Percentiles rank a stretch among this genome's conserved stretches.
phyloP scores from a whole-genome alignment of 2,113 vertebrate species.

The Synchiropus splendidus region DNA sequence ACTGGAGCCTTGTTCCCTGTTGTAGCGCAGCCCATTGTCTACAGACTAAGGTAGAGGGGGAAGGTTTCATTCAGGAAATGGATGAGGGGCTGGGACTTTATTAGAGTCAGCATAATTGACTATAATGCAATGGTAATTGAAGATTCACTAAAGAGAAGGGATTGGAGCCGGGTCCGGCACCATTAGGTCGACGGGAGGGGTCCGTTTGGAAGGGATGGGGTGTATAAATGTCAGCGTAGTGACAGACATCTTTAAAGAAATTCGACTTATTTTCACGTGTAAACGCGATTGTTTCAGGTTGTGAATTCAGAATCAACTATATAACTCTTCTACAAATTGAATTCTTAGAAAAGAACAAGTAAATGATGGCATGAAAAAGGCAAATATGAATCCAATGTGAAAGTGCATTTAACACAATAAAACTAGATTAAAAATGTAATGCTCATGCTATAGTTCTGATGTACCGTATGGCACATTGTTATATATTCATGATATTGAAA shows the following conservation, averaged over 20 bases:
- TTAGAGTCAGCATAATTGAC: slow-evolving; percentile 56
- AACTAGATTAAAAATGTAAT: no score
- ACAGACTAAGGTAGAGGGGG: slow-evolving; percentile 18
- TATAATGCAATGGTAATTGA: slow-evolving; percentile 59
- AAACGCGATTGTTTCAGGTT: no score
- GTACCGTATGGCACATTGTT: no score
- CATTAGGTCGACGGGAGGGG: slow-evolving; percentile 29
- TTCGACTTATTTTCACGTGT: no score
- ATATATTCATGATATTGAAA: slow-evolving; percentile 26
- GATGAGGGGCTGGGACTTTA: slow-evolving; percentile 53
- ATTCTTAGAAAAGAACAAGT: no score
- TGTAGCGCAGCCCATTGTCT: slow-evolving; percentile 54
- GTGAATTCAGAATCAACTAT: no score
- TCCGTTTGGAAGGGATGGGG: slow-evolving; percentile 1
- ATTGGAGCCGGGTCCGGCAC: slow-evolving; percentile 22
- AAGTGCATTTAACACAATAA: no score
- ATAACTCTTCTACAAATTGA: no score
- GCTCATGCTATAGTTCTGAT: no score
- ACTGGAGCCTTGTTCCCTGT: slow-evolving; percentile 65
- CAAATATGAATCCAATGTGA: no score
- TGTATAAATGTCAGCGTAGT: slow-evolving; percentile 23
- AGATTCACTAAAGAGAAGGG: slow-evolving; percentile 37
- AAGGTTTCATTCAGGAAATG: slow-evolving; percentile 58
- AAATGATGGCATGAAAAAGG: no score
- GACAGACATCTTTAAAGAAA: no score